These are phyloP conservation scores for Aepyceros melampus DNA, from an alignment of 2,113 vertebrate species.

Conservation along the genomic window DNA sequence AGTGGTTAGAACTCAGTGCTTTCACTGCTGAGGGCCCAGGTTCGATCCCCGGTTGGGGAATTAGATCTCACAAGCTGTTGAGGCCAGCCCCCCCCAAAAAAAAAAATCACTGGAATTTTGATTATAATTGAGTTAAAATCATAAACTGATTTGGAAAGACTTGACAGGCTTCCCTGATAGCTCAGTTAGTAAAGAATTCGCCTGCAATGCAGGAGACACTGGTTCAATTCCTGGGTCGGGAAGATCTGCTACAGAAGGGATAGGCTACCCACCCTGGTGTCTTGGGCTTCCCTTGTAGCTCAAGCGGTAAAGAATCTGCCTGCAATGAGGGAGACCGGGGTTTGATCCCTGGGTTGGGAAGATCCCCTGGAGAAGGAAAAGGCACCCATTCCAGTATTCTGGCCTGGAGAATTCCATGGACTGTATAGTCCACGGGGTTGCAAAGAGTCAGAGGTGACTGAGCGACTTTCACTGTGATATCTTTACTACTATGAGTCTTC, in stretches of 20 bases:
- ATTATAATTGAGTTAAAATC: background rate
- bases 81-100: background rate
- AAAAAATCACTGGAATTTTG: background rate
- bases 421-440: background rate
- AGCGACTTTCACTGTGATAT: background rate
- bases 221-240: rapidly evolving
- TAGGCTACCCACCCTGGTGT: background rate
- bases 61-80: background rate
- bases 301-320: background rate
- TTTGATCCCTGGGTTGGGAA: background rate
- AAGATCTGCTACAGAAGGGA: background rate
- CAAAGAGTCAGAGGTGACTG: background rate
- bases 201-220: background rate
- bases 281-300: background rate
- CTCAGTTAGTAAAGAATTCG: background rate
- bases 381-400: background rate
- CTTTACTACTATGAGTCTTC: background rate
- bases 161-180: background rate
- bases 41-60: background rate
- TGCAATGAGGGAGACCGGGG: background rate
- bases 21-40: background rate
- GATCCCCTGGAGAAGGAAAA: background rate
- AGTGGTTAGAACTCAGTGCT: background rate
- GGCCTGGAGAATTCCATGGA: background rate
- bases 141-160: background rate